phyloP scores from a whole-genome alignment of 92 coral and sea anemone species.

The Porites lobata region DNA sequence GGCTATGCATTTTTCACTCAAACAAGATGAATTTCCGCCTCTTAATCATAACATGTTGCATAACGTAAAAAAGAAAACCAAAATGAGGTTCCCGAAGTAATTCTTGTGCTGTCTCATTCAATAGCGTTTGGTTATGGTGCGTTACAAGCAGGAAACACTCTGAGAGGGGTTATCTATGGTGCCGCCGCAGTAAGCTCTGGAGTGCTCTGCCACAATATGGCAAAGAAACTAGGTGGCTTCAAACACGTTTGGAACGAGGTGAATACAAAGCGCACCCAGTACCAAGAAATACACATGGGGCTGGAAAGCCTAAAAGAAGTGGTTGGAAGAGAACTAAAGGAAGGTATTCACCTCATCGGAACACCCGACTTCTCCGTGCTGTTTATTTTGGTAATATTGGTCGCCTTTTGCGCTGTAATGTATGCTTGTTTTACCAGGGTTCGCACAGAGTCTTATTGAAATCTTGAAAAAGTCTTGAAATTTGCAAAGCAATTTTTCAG shows the following conservation, averaged over 20 bases:
- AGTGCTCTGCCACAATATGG: background rate
- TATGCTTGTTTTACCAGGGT: background rate
- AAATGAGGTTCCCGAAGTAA: too few species aligned
- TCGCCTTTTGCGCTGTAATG: background rate
- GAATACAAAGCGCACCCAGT: constrained; percentile 1
- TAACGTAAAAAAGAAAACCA: too few species aligned
- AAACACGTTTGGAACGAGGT: background rate
- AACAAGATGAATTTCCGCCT: too few species aligned
- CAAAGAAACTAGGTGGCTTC: background rate
- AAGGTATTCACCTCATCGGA: background rate
- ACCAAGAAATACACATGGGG: background rate
- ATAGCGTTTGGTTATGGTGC: constrained; percentile 20
- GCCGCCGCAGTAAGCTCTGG: background rate
- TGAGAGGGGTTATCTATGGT: background rate
- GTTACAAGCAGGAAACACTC: background rate
- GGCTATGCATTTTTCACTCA: too few species aligned
- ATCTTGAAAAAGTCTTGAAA: too few species aligned
- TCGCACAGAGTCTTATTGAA: background rate
- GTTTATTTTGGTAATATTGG: background rate
- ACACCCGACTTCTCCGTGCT: background rate
- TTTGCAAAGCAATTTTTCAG: too few species aligned
- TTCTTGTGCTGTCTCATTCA: too few species aligned
- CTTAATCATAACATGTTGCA: too few species aligned
- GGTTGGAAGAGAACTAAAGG: background rate
- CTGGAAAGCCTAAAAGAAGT: constrained; percentile 16